phyloP scores from a whole-genome alignment of 2,113 vertebrate species.

The Micromys minutus region DNA sequence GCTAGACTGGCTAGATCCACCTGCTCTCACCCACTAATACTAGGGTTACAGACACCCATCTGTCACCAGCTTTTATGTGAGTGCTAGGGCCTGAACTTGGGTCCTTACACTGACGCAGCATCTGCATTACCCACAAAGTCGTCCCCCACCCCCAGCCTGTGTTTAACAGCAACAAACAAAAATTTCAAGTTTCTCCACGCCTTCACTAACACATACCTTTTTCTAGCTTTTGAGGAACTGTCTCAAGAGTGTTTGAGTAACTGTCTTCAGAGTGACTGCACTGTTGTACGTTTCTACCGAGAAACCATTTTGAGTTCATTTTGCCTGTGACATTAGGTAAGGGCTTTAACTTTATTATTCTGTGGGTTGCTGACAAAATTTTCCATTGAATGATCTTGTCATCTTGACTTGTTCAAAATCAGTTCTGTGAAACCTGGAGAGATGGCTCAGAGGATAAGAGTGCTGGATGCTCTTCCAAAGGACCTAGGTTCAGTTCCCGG shows the following conservation, averaged over 20 bases:
- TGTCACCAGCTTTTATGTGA: not conserved
- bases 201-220: not conserved
- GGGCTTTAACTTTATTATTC: not conserved
- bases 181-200: not conserved
- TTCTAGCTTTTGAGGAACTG: not conserved
- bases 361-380: not conserved
- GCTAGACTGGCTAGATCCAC: not conserved
- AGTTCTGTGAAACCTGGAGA: not conserved
- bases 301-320: not conserved
- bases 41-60: not conserved
- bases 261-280: not conserved
- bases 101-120: not conserved
- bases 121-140: not conserved
- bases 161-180: not conserved
- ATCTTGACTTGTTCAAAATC: not conserved
- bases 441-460: not conserved
- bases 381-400: not conserved
- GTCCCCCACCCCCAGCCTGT: not conserved
- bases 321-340: not conserved
- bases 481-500: not conserved
- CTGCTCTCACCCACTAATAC: not conserved
- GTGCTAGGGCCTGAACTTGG: not conserved
- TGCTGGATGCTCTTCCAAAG: not conserved
- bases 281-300: not conserved
- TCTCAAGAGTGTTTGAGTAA: not conserved